phyloP scores from a whole-genome alignment of 2,888 invertebrate genomes.

The Spodoptera exigua region DNA sequence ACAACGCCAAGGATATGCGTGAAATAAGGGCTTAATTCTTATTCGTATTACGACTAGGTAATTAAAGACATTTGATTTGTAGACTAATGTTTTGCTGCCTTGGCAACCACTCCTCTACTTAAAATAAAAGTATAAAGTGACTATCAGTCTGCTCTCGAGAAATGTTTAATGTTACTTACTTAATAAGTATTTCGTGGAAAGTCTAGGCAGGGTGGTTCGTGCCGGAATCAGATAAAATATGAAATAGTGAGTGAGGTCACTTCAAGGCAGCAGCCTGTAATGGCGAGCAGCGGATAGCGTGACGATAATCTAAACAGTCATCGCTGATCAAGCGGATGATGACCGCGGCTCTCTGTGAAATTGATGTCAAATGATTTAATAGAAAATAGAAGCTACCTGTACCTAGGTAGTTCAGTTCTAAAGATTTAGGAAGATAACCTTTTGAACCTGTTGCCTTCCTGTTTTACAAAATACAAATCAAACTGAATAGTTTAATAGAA shows the following conservation, averaged over 20 bases:
- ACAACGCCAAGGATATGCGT: no score
- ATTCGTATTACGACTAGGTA: no score
- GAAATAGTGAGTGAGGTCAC: slow-evolving; percentile 26
- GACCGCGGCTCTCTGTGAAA: slow-evolving; percentile 6
- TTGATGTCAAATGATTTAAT: slow-evolving; percentile 14
- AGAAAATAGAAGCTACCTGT: slow-evolving; percentile 1
- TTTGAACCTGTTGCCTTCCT: no score
- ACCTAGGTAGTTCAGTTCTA: not conserved
- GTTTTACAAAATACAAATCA: no score
- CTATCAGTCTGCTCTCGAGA: slow-evolving; percentile 15
- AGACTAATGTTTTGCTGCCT: no score
- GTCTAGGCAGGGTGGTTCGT: slow-evolving; percentile 30
- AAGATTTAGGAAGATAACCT: no score
- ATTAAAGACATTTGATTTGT: no score
- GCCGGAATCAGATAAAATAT: slow-evolving; percentile 41
- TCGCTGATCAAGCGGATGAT: slow-evolving; percentile 27
- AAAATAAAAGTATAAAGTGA: no score
- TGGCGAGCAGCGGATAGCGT: slow-evolving; percentile 47
- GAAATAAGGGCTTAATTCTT: no score
- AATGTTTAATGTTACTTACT: slow-evolving; percentile 17
- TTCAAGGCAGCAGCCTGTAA: slow-evolving; percentile 34
- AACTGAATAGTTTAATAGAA: no score
- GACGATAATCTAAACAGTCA: slow-evolving; percentile 56
- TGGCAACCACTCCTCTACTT: no score
- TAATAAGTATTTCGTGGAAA: slow-evolving; percentile 22